phyloP scores from a whole-genome alignment of 92 coral and sea anemone species.

The Actinernus sp. region DNA sequence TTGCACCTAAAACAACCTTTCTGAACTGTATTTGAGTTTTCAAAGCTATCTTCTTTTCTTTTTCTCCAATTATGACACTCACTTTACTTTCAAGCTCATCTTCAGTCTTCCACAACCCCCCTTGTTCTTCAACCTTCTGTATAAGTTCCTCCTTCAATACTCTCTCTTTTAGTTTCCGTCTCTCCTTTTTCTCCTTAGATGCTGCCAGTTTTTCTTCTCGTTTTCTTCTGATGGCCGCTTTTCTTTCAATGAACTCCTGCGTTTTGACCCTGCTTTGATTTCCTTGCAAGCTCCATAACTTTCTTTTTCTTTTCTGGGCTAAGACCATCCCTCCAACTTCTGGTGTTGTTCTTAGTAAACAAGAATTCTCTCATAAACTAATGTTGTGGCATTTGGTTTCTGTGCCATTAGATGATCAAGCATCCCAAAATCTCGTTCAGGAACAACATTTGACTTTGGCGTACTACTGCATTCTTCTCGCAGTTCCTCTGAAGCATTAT shows the following conservation, averaged over 20 bases:
- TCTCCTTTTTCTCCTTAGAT: constrained; percentile 12
- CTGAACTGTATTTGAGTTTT: no score
- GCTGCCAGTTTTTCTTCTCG: constrained; percentile 12
- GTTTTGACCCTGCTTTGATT: constrained; percentile 9
- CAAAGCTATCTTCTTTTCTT: constrained; percentile 20
- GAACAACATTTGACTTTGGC: no score
- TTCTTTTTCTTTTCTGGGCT: background rate
- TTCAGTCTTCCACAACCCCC: no score
- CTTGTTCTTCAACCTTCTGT: no score
- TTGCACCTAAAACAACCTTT: no score
- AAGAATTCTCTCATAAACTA: constrained; percentile 33
- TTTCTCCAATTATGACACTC: no score
- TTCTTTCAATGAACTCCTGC: constrained; percentile 7
- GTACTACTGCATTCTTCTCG: no score
- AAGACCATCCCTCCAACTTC: constrained; percentile 16
- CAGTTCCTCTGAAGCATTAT: no score
- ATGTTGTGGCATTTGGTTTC: constrained; percentile 27
- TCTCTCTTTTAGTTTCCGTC: constrained; percentile 8
- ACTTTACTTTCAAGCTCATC: no score
- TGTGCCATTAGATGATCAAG: constrained; percentile 21
- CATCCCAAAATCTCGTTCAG: no score
- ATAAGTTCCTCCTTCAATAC: constrained; percentile 24
- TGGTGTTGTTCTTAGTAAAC: no score
- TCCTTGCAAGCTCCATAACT: constrained; percentile 16
- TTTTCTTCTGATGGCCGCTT: constrained; percentile 18